Evolutionary conservation across 2,888 invertebrate genomes (phyloP).

Genomic region (Epistrophella euchroma): DNA sequence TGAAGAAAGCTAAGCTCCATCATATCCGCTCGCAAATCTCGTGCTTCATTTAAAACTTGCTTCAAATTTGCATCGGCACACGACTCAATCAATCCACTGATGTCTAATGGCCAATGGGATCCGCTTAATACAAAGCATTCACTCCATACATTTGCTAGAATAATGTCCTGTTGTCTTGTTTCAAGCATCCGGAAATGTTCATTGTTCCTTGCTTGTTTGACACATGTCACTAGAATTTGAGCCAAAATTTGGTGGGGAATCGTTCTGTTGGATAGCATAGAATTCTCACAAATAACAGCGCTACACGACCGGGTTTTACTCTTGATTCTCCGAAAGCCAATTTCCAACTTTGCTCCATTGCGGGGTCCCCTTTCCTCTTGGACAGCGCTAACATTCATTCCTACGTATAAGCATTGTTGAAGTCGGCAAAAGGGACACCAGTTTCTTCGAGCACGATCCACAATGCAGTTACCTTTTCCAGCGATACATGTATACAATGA

Average conservation of each 20-base stretch:
- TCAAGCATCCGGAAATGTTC: conserved; percentile 85
- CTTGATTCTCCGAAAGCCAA: conserved; percentile 22
- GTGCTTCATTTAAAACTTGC: conserved; percentile 82
- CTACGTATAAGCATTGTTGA: conserved; percentile 90
- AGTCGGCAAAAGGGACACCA: conserved; percentile 95
- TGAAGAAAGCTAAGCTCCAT: conserved; percentile 85
- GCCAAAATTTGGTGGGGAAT: conserved; percentile 86
- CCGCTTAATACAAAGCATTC: conserved; percentile 86
- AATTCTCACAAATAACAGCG: conserved; percentile 11
- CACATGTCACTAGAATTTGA: conserved; percentile 86
- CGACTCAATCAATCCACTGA: conserved; percentile 81
- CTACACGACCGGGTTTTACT: conserved; percentile 27
- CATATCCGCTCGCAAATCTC: conserved; percentile 83
- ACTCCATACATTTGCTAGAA: conserved; percentile 86
- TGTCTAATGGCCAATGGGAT: conserved; percentile 85
- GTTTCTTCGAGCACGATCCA: conserved; percentile 93
- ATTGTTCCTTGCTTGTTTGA: conserved; percentile 86
- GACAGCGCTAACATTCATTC: conserved; percentile 92
- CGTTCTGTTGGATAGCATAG: conserved; percentile 74
- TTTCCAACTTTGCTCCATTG: conserved; percentile 43
- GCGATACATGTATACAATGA: conserved; percentile 91
- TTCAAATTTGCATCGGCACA: conserved; percentile 81
- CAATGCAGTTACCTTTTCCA: conserved; percentile 89
- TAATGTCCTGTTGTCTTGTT: conserved; percentile 85
- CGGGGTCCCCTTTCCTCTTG: conserved; percentile 94